Base-by-base conservation (phyloP, 2,113 vertebrate species). In the Scartelaos histophorus region DNA sequence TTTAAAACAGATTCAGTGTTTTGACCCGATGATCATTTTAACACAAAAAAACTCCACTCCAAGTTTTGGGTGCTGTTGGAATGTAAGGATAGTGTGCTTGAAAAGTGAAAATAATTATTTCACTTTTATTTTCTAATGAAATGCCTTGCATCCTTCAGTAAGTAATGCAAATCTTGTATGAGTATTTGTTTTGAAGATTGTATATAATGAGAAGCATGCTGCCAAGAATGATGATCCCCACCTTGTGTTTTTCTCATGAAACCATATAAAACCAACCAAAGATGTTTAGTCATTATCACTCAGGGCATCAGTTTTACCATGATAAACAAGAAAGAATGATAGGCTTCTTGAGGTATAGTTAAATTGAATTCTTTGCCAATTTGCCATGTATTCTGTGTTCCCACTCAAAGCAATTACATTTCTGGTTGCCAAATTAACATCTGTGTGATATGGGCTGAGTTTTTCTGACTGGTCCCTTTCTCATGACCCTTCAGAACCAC, bases 1-100 rank as follows among this genome's bases (percentile, higher is more conserved):
- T 95, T 95, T 92, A 93, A 94, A 95, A 95, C 95, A 96, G 95
- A 96, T 96, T 92, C 95, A 96, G 94, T 95, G 94, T 96, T 95
- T 95, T 93, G 94, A 96, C 90, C 95, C 94, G 92, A 92, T 95
- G 94, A 95, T 97, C 93, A 92, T 94, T 94, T 94, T 93, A 92
- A 91, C 95, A 90, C 94, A 94, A 95, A 95, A 91, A 95, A 95
- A 92, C 90, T 92, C 94, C 92, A 89, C 93, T 93, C 94, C 87
- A 84, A 92, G 92, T 92, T 96, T 92, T 88, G 94, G 93, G 62
- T 92, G 92, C 92, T 86, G 93, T 94, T 94, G 93, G 91, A 95
- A 95, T 95, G 95, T 97, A 96, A 96, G 95, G 91, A 92, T 91
- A 90, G 72, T 91, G 91, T 92, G 92, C 92, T 88, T 92, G 90